A percentile compares a stretch with the other conserved stretches of the same genome.
phyloP scores from a whole-genome alignment of 2,888 invertebrate species.

The Mesorhabditis sp. region DNA sequence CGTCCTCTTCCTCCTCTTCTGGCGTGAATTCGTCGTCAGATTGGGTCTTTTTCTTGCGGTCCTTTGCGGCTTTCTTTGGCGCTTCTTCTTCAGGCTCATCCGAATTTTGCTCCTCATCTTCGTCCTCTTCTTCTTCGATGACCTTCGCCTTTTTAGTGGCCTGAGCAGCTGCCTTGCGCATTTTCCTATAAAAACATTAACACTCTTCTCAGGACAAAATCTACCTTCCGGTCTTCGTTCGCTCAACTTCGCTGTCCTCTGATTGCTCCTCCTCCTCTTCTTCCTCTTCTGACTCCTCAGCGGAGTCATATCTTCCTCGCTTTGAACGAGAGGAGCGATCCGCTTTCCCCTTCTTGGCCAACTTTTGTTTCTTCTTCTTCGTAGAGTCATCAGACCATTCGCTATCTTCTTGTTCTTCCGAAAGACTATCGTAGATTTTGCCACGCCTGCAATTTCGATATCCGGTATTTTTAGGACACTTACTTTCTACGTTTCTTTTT shows the following conservation, averaged over 20 bases:
- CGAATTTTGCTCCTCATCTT: not conserved
- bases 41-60: not conserved
- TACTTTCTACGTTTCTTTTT: slow-evolving; percentile 13
- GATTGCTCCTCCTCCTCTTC: slow-evolving; percentile 2
- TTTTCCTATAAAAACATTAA: not conserved
- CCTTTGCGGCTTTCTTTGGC: not conserved
- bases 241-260: not conserved
- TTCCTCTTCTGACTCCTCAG: not conserved
- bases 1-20: not conserved
- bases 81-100: not conserved
- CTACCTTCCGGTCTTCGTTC: not conserved
- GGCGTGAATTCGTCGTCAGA: slow-evolving; percentile 4
- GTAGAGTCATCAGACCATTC: slow-evolving; percentile 21
- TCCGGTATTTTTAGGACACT: not conserved
- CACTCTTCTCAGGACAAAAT: too few species aligned
- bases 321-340: not conserved
- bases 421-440: not conserved
- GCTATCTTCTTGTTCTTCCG: slow-evolving; percentile 14
- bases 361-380: slow-evolving; percentile 13
- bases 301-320: not conserved
- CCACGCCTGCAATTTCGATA: not conserved
- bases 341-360: slow-evolving; percentile 7
- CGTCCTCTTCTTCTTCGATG: slow-evolving; percentile 1
- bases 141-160: not conserved
- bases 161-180: slow-evolving; percentile 2